phyloP scores from a whole-genome alignment of 2,888 invertebrate species.

The Brenthis daphne region DNA sequence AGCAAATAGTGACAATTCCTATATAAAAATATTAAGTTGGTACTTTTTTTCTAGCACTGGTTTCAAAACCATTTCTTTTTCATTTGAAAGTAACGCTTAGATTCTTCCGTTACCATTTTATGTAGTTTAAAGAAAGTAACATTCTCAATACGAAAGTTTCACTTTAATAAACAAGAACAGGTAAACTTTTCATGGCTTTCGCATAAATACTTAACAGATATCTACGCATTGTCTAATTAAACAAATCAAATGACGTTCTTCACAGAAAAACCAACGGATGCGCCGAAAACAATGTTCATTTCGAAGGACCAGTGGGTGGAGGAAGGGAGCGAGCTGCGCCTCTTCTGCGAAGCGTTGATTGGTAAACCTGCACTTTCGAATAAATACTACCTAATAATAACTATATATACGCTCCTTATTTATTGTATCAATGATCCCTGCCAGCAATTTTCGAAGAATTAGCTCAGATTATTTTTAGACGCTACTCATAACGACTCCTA shows the following conservation, averaged over 20 bases:
- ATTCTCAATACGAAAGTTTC: constrained; percentile 26
- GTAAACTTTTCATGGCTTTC: constrained; percentile 5
- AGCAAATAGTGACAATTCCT: too few species aligned
- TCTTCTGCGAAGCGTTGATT: constrained; percentile 90
- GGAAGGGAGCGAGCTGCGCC: constrained; percentile 83
- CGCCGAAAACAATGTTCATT: constrained; percentile 85
- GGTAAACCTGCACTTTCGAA: constrained; percentile 71
- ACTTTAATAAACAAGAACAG: constrained; percentile 14
- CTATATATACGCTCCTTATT: constrained; percentile 18
- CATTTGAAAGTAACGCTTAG: constrained; percentile 11
- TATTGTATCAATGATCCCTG: constrained; percentile 16
- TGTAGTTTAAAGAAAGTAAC: constrained; percentile 25
- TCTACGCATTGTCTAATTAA: too few species aligned
- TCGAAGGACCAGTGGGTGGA: constrained; percentile 85
- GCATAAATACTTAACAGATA: background rate
- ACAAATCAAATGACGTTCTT: constrained; percentile 40
- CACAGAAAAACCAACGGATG: constrained; percentile 84
- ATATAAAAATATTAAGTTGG: too few species aligned
- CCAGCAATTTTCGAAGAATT: constrained; percentile 29
- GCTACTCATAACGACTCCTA: constrained; percentile 21
- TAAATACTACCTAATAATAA: constrained; percentile 20
- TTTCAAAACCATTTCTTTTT: background rate
- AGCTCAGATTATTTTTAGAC: constrained; percentile 26
- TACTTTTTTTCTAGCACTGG: background rate
- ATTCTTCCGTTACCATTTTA: constrained; percentile 6